These are phyloP conservation scores for Passer montanus DNA, from an alignment of 2,113 vertebrate genomes.

Conservation along the genomic window DNA sequence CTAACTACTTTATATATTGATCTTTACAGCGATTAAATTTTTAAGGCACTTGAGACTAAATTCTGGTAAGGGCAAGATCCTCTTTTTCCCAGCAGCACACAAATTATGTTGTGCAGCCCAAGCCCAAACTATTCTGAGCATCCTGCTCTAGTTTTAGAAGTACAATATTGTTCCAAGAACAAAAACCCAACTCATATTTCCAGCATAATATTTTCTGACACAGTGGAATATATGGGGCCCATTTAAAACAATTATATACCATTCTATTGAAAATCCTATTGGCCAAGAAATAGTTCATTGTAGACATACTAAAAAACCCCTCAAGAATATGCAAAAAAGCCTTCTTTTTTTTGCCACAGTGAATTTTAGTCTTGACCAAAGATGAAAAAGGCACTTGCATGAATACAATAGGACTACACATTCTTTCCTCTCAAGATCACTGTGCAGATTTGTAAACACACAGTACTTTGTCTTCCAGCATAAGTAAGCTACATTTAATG, in stretches of 20 bases:
- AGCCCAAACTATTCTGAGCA: background rate
- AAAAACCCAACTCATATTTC: background rate
- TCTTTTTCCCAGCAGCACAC: background rate
- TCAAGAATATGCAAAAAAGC: background rate
- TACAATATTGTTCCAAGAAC: background rate
- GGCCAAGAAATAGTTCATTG: background rate
- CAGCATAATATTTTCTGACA: background rate
- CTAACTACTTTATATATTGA: slow-evolving; percentile 57
- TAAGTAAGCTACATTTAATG: slow-evolving; percentile 8
- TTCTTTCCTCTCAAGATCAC: slow-evolving; percentile 28
- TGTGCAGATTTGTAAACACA: slow-evolving; percentile 32
- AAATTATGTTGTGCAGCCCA: background rate
- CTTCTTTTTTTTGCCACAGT: background rate
- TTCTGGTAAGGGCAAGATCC: slow-evolving; percentile 8
- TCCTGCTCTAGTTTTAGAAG: background rate
- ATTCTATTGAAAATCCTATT: background rate
- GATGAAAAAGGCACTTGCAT: background rate
- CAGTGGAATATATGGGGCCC: background rate
- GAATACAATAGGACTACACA: slow-evolving; percentile 13
- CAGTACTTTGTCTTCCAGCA: background rate
- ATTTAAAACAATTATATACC: background rate
- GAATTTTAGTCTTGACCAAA: background rate
- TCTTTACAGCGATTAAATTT: slow-evolving; percentile 61
- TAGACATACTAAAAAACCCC: background rate
- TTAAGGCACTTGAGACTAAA: slow-evolving; percentile 42